phyloP scores from a whole-genome alignment of 2,888 invertebrate species.

The Noctua comes region DNA sequence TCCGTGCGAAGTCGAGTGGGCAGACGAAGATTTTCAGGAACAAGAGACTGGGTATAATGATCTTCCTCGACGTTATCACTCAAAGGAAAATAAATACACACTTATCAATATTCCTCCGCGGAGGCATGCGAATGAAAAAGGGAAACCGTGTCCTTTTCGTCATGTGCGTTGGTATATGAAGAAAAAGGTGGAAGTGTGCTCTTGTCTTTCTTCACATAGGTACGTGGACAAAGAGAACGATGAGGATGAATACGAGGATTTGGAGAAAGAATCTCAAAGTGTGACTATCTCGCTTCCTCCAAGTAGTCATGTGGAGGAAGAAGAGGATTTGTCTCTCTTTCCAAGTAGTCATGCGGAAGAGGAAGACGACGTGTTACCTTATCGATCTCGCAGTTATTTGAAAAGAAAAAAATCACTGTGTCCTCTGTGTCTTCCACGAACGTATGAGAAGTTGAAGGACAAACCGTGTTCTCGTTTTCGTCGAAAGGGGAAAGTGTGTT shows the following conservation, averaged over 20 bases:
- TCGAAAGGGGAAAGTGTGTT: no score
- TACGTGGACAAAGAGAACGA: background rate
- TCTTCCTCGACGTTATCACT: background rate
- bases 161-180: background rate
- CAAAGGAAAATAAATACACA: background rate
- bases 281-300: background rate
- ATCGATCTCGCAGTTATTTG: no score
- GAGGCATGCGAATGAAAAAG: background rate
- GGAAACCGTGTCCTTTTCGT: background rate
- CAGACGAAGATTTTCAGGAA: background rate
- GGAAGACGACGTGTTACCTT: no score
- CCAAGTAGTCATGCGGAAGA: no score
- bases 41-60: background rate
- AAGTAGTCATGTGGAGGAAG: background rate
- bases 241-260: background rate
- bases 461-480: background rate
- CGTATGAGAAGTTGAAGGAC: background rate
- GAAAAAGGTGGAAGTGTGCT: background rate
- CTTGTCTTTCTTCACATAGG: background rate
- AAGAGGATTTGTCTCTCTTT: background rate
- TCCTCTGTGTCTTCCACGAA: background rate
- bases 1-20: background rate
- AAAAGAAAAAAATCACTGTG: background rate
- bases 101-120: background rate
- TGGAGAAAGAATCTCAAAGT: background rate